Percentiles rank a stretch among this genome's conserved stretches.
phyloP scores from a whole-genome alignment of 2,113 vertebrate species.

The Otis tarda region DNA sequence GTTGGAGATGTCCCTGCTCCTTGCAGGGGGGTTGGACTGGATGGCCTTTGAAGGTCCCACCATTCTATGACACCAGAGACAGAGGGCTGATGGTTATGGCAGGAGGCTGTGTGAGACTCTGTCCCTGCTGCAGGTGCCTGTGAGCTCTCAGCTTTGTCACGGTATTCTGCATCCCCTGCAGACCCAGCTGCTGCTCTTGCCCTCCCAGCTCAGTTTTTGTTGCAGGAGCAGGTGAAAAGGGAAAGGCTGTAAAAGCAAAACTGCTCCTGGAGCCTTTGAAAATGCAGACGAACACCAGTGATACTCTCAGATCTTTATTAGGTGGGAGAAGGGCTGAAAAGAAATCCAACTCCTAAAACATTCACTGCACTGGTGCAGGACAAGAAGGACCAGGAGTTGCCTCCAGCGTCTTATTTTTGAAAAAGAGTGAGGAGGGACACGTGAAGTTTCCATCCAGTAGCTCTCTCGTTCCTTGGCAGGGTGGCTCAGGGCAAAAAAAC shows the following conservation, averaged over 20 bases:
- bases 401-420: not conserved
- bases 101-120: not conserved
- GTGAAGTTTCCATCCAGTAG: not conserved
- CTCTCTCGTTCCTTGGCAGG: not conserved
- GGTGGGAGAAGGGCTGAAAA: constrained; percentile 55
- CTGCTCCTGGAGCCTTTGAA: not conserved
- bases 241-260: not conserved
- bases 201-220: not conserved
- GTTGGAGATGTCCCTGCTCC: too few species aligned
- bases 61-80: not conserved
- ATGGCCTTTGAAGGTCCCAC: too few species aligned
- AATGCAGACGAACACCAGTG: constrained; percentile 15
- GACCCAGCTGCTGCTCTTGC: not conserved
- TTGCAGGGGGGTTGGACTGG: too few species aligned
- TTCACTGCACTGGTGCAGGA: constrained; percentile 14
- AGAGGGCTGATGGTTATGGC: accelerated
- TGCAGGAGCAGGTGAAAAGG: not conserved
- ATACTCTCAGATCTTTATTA: constrained; percentile 76
- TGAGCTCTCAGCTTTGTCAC: not conserved
- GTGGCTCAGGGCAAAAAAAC: not conserved
- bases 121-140: not conserved
- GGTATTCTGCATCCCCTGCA: accelerated
- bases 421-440: not conserved
- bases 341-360: constrained; percentile 55
- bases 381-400: not conserved